These are phyloP conservation scores for Drosophila leonis DNA, from an alignment of 2,888 invertebrate genomes.

Conservation along the genomic window DNA sequence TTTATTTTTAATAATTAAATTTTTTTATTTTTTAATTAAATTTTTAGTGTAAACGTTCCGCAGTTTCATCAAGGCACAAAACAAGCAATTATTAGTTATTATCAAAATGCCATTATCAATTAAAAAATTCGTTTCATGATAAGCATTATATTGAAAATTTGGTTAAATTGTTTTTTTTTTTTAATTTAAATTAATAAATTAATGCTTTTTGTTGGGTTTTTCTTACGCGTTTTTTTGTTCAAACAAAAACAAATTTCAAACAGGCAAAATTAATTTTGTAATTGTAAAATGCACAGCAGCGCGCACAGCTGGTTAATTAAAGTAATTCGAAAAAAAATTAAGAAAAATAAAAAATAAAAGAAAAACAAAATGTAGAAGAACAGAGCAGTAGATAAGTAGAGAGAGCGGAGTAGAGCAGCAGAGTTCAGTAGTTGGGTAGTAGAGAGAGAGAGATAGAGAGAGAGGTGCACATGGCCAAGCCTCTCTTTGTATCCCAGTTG, in stretches of 20 bases:
- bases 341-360: constrained; percentile 10
- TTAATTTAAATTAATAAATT: constrained; percentile 48
- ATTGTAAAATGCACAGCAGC: constrained; percentile 60
- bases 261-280: constrained; percentile 71
- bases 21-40: constrained; percentile 12
- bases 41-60: constrained; percentile 46
- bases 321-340: constrained; percentile 1
- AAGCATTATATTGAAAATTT: constrained; percentile 26
- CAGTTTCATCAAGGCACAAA: constrained; percentile 62
- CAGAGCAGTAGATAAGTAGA: constrained; percentile 16
- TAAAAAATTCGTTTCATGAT: constrained; percentile 16
- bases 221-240: constrained; percentile 37
- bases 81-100: constrained; percentile 71
- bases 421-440: constrained; percentile 9
- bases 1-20: constrained; percentile 16
- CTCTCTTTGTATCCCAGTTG: constrained; percentile 7
- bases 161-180: constrained; percentile 2
- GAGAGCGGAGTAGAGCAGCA: constrained; percentile 13
- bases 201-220: constrained; percentile 21
- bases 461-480: not conserved
- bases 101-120: constrained; percentile 70
- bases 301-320: constrained; percentile 45
- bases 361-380: constrained; percentile 9
- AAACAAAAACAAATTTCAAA: constrained; percentile 83
- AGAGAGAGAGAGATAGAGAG: not conserved